phyloP scores from a whole-genome alignment of 2,797 vertebrate species.

The Cyclopterus lumpus region DNA sequence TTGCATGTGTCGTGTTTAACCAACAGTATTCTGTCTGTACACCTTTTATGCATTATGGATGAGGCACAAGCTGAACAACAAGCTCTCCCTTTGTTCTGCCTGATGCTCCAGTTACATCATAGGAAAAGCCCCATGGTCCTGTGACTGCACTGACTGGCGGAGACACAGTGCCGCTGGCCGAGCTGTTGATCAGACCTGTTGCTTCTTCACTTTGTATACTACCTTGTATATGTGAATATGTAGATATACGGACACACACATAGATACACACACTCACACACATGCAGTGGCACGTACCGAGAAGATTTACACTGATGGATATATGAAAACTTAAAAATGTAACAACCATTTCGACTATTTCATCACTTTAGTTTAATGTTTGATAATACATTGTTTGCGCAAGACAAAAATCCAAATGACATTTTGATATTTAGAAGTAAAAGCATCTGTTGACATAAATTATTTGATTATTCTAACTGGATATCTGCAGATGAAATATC shows the following conservation, averaged over 20 bases:
- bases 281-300: background rate
- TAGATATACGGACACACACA: background rate
- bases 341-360: background rate
- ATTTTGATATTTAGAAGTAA: slow-evolving; percentile 21
- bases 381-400: background rate
- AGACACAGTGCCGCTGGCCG: slow-evolving; percentile 36
- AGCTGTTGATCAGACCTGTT: slow-evolving; percentile 65
- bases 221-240: background rate
- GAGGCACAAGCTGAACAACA: slow-evolving; percentile 83
- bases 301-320: background rate
- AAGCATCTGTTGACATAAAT: slow-evolving; percentile 16
- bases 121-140: slow-evolving; percentile 74
- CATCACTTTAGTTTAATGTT: slow-evolving; percentile 5
- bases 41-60: slow-evolving; percentile 87
- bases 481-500: slow-evolving; percentile 33
- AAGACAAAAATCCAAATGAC: slow-evolving; percentile 11
- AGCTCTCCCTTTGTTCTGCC: slow-evolving; percentile 80
- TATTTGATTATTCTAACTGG: slow-evolving; percentile 23
- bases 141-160: slow-evolving; percentile 57
- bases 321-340: background rate
- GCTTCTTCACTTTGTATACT: slow-evolving; percentile 36
- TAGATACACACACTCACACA: background rate
- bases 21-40: slow-evolving; percentile 81
- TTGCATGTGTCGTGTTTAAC: slow-evolving; percentile 84
- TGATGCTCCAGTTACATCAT: slow-evolving; percentile 83